Percentiles rank a stretch among this genome's conserved stretches.
Conservation (phyloP, 2,888 invertebrate species). For the Orthosia gothica region DNA sequence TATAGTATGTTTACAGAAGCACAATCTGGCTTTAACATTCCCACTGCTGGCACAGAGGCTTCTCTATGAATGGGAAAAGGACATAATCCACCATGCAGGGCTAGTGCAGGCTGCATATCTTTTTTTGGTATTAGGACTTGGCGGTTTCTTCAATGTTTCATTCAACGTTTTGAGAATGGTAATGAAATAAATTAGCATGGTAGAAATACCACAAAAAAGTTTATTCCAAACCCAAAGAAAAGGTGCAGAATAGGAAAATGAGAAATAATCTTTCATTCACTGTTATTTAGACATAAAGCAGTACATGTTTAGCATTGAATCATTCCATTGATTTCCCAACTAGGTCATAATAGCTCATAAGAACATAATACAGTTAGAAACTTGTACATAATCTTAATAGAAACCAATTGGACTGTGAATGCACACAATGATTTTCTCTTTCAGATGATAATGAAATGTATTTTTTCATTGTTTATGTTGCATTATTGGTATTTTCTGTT, state of each 20-base stretch:
- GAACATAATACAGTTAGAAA: slow-evolving; percentile 48
- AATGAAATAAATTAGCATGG: neutral
- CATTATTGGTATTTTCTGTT: neutral
- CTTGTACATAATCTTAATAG: slow-evolving; percentile 43
- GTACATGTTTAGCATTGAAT: slow-evolving; percentile 29
- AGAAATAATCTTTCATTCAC: neutral
- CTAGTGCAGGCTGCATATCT: neutral
- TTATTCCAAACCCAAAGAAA: neutral
- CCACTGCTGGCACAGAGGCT: neutral
- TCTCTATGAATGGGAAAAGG: neutral
- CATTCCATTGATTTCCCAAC: slow-evolving; percentile 56
- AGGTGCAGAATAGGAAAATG: neutral
- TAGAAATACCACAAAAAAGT: neutral
- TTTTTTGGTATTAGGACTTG: neutral
- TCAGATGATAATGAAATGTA: slow-evolving; percentile 25
- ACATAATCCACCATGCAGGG: neutral
- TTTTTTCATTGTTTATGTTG: neutral
- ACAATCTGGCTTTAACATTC: neutral
- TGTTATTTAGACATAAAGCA: slow-evolving; percentile 3
- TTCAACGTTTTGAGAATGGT: neutral
- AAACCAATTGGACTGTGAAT: slow-evolving; percentile 56
- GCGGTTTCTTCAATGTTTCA: neutral
- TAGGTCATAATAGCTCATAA: slow-evolving; percentile 48
- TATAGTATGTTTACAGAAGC: neutral
- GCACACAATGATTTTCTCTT: slow-evolving; percentile 42